Evolutionary conservation across 2,888 invertebrate species (phyloP), one percentile per base, ranked within the genome.

Genomic region (Cordilura impudica): DNA sequence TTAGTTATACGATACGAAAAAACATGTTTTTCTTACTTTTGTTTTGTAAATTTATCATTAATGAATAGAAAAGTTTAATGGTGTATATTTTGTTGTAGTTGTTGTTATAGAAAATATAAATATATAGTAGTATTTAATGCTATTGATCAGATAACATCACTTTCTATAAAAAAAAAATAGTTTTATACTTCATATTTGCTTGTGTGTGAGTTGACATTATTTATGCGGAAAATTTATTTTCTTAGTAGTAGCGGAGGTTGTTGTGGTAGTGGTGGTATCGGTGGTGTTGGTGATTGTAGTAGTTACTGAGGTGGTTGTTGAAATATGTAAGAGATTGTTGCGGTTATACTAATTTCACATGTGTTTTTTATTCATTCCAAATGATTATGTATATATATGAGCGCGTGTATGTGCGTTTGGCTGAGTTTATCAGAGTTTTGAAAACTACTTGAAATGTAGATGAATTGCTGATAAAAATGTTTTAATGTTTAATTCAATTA

Each of bases 401-500:
- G 26, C 53, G 10, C 49, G 14, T 19, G 16, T 47, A 26, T 18
- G 4, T 29, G 10, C 39, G 56, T n/a, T 4, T 45, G 31, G 16
- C 1, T 31, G 16, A 16, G 49, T 16, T 56, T 53, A 45, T 51
- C 23, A 70, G 58, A 78, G 60, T 78, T 78, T 66, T 71, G 29
- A 53, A 66, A 78, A 74, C 70, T 70, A 61, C 78, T 78, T 78
- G 66, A 66, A 74, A 61, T 56, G 66, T 78, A 67, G 74, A 79
- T 79, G 71, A 71, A 79, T 71, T 74, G 66, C 19, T 51, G 56
- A 79, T 75, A 66, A 77, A 66, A 71, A 54, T 39, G 18, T 39
- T 66, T 78, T 49, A 56, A 56, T 74, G 66, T 71, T 67, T 79
- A 74, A 71, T 79, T 71, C 66, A 79, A 79, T 79, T 79, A 79